Evolutionary conservation across 1,140 invertebrate species (phyloP), one percentile per base, ranked within the genome.

Genomic region (Orussus abietinus): DNA sequence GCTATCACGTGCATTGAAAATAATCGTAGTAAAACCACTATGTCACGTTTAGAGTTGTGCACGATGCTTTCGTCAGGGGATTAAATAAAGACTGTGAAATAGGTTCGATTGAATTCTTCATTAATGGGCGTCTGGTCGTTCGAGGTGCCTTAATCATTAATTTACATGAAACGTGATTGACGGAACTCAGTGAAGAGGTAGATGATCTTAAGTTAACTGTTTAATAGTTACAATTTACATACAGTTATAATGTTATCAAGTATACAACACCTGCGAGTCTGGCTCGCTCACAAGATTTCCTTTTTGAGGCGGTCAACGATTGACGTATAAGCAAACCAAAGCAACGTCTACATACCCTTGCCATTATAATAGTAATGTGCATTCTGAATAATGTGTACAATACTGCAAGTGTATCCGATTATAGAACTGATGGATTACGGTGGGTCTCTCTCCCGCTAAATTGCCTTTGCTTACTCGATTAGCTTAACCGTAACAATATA

Each of bases 161-260:
- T n/a, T n/a, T n/a, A n/a, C n/a, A n/a, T n/a, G n/a, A n/a, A n/a
- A n/a, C n/a, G n/a, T n/a, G n/a, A n/a, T n/a, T n/a, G n/a, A n/a
- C n/a, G n/a, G n/a, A n/a, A n/a, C n/a, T n/a, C n/a, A n/a, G n/a
- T n/a, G n/a, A n/a, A n/a, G n/a, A n/a, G n/a, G n/a, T n/a, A 6
- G 22, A 15, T 36, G 3, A 36, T 36, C 11, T 36, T 36, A 18
- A 15, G 13, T 36, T n/a, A n/a, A n/a, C n/a, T 20, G 42, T 57
- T 52, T 55, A 51, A 59, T 62, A 59, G 45, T 58, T 63, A 57
- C 49, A 64, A 64, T 61, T 55, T 62, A 54, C 57, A 62, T 55
- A 57, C 55, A 64, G 42, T 62, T 57, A 57, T 57, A 55, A 45
- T 50, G 51, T 56, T 52, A 48, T 59, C 50, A 53, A 57, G 47